Evolutionary conservation across 2,113 vertebrate species (phyloP).

Genomic region (Centropus unirufus): DNA sequence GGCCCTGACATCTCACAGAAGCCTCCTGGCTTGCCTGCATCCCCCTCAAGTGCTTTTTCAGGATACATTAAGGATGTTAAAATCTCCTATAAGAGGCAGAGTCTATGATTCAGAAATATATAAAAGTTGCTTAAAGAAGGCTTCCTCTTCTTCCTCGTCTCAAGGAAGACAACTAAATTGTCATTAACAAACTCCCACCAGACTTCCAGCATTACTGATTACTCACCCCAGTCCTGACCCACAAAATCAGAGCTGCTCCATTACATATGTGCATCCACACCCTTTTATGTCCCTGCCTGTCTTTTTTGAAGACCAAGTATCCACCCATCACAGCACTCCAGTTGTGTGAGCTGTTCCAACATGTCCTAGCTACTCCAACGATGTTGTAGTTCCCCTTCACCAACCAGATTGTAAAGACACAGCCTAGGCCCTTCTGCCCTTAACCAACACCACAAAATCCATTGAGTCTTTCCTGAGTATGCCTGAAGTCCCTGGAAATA

Average conservation of each 20-base stretch:
- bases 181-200: neutral
- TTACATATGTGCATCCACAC: neutral
- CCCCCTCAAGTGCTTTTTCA: neutral
- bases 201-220: neutral
- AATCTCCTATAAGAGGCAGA: neutral
- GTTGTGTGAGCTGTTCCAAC: neutral
- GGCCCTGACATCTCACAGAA: neutral
- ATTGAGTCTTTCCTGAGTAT: neutral
- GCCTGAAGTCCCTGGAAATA: neutral
- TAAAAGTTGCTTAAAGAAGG: neutral
- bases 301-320: neutral
- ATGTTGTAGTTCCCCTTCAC: neutral
- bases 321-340: neutral
- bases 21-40: neutral
- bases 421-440: neutral
- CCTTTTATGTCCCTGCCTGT: neutral
- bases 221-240: neutral
- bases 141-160: neutral
- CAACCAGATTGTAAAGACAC: neutral
- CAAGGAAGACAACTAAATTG: neutral
- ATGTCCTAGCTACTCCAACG: accelerated
- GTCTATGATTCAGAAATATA: neutral
- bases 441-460: neutral
- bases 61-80: no score
- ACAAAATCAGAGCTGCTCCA: neutral